Base-by-base conservation (phyloP, 2,797 vertebrate genomes). In the Mormyrus proboscirostris region DNA sequence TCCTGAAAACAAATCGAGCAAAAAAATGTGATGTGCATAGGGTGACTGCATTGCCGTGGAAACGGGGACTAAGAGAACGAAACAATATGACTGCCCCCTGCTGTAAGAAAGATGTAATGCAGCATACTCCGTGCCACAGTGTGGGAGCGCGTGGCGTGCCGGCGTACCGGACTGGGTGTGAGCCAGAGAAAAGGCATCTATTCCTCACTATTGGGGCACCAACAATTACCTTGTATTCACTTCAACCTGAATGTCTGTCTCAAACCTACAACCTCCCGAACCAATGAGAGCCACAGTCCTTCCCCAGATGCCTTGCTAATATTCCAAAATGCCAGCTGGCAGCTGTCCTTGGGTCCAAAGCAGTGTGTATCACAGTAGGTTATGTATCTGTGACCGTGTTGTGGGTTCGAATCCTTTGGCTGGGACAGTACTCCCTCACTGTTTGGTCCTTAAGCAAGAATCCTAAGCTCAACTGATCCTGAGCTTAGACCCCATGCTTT, bases 1-100 rank as follows among this genome's bases (percentile, higher is more conserved):
- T 96, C 92, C 96, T 96, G 88, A 55, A 91, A 6, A 93, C 93
- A 82, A 82, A 82, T 44, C 5, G 16, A 82, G 8, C 41, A 22
- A 47, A 84, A 83, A 83, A 47, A 6, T 1, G 9, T 4, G 16
- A 47, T 47, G 65, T 38, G 0, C n/a, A 16, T 19, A 16, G 8
- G 76, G 19, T 19, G 41, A 47, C 47, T 44, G 82, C 47, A 84
- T 14, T 38, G n/a, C 9, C 9, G 8, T 25, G 82, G n/a, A 84
- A n/a, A 79, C 12, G 38, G 73, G 38, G 38, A 19, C 73, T 44
- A 79, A 4, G 38, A 44, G 38, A 44, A 44, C 8, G 38, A 41
- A 79, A 76, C 1, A 69, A 44, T 19, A 44, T 44, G 33, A 19
- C 38, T 44, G 69, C 69, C 69, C 12, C 69, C 29, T 76, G 33